Base-by-base conservation (phyloP, 1,140 invertebrate species). In the Holcopasites calliopsidis region DNA sequence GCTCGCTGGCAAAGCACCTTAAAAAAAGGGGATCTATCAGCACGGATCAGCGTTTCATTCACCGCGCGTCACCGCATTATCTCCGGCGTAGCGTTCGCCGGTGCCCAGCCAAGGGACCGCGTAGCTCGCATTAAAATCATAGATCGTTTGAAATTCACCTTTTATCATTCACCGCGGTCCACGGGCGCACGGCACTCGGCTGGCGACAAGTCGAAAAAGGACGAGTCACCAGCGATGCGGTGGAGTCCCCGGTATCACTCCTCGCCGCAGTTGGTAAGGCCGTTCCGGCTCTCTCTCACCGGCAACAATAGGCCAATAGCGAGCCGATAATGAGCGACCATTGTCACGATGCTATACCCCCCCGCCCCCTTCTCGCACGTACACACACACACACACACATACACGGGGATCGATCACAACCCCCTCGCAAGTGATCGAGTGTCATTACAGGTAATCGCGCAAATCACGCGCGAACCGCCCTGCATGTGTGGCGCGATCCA, bases 301-400 rank as follows among this genome's bases (percentile, higher is more conserved):
- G 86, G 82, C 85, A 88, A 90, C 89, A 90, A 90, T 90, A 85
- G 88, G 87, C 88, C 88, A 90, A 89, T 90, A 88, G 88, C 86
- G 84, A 90, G 85, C 86, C 88, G 88, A 90, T 90, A 90, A 90
- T 90, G 88, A 89, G 87, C 87, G 86, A 84, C 89, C 88, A 90
- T 90, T 90, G 89, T 90, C 87, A 82, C 65, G 76, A 74, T 68
- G 85, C 82, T 81, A 84, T 86, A 86, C 80, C 86, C 86, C n/a
- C n/a, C n/a, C n/a, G n/a, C n/a, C n/a, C n/a, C n/a, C n/a, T n/a
- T n/a, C n/a, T n/a, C n/a, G n/a, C n/a, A n/a, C n/a, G n/a, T n/a
- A n/a, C n/a, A n/a, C n/a, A n/a, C n/a, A n/a, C n/a, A n/a, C n/a
- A n/a, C n/a, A n/a, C n/a, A 47, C 44, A 13, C 44, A 85, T 86